Percentiles rank a stretch among this genome's conserved stretches.
Conservation (phyloP, 2,888 invertebrate species). For the Sarcophaga caerulescens region DNA sequence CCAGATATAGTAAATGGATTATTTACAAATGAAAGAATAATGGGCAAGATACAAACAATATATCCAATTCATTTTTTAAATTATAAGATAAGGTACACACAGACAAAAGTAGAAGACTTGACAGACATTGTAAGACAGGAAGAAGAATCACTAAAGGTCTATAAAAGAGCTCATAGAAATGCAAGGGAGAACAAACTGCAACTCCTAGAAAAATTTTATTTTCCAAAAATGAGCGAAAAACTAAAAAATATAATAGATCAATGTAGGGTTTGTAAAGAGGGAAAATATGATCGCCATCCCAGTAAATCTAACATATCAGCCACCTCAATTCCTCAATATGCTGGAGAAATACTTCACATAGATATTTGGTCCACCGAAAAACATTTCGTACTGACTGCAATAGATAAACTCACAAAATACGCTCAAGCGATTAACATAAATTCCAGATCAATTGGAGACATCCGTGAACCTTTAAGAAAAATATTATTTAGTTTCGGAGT, state of each 20-base stretch:
- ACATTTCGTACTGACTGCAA: conserved; percentile 2
- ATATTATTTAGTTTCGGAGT: conserved; percentile 24
- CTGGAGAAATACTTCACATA: neutral
- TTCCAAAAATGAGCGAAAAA: conserved; percentile 26
- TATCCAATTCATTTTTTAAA: conserved; percentile 12
- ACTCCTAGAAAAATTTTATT: conserved; percentile 16
- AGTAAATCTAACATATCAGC: conserved; percentile 1
- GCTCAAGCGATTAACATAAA: neutral
- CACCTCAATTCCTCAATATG: neutral
- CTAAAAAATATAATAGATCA: conserved; percentile 28
- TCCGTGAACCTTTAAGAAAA: conserved; percentile 1
- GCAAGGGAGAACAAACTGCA: conserved; percentile 9
- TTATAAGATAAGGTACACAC: too few relatives aligned
- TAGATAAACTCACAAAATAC: conserved; percentile 21
- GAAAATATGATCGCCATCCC: conserved; percentile 14
- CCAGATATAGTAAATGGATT: neutral
- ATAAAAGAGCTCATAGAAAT: conserved; percentile 5
- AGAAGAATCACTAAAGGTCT: too few relatives aligned
- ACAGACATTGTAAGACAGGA: too few relatives aligned
- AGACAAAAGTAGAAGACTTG: too few relatives aligned
- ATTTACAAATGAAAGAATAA: neutral
- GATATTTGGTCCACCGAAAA: conserved; percentile 16
- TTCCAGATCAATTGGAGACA: neutral
- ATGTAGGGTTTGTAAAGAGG: conserved; percentile 10
- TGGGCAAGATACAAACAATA: conserved; percentile 4